These are phyloP conservation scores for Endomychus coccineus DNA, from an alignment of 2,888 invertebrate genomes.

Conservation along the genomic window DNA sequence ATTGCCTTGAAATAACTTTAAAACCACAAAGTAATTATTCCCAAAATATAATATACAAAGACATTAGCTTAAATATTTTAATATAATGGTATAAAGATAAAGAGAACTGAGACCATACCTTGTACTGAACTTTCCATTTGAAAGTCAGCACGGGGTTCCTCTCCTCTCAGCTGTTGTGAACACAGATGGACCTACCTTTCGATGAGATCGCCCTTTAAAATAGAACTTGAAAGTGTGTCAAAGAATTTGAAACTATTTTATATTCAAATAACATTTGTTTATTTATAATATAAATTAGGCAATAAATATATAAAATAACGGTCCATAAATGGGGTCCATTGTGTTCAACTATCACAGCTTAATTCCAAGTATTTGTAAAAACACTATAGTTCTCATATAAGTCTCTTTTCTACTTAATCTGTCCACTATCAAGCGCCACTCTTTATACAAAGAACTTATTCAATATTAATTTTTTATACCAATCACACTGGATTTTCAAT, in stretches of 20 bases:
- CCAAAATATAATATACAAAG: too few relatives aligned
- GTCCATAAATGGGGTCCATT: slow-evolving; percentile 33
- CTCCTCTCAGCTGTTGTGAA: slow-evolving; percentile 45
- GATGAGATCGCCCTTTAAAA: slow-evolving; percentile 18
- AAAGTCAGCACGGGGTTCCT: slow-evolving; percentile 68
- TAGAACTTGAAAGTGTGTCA: too few relatives aligned
- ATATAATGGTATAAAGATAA: too few relatives aligned
- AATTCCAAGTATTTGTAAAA: not conserved
- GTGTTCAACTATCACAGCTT: slow-evolving; percentile 44
- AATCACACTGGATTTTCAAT: too few relatives aligned
- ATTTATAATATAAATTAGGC: not conserved
- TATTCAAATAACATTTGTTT: slow-evolving; percentile 14
- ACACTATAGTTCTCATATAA: slow-evolving; percentile 1
- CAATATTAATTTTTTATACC: too few relatives aligned
- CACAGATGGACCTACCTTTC: slow-evolving; percentile 48
- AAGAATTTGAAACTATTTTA: slow-evolving; percentile 10
- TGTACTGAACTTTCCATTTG: slow-evolving; percentile 74
- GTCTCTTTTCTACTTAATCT: too few relatives aligned
- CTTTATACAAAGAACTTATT: too few relatives aligned
- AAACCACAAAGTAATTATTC: too few relatives aligned
- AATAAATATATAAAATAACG: slow-evolving; percentile 11
- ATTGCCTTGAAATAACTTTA: too few relatives aligned
- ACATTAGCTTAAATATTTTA: too few relatives aligned
- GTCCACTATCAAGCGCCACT: too few relatives aligned
- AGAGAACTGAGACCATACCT: slow-evolving; percentile 76